A percentile compares a stretch with the other conserved stretches of the same genome.
Conservation (phyloP, 2,113 vertebrate genomes). For the Gasterosteus aculeatus region DNA sequence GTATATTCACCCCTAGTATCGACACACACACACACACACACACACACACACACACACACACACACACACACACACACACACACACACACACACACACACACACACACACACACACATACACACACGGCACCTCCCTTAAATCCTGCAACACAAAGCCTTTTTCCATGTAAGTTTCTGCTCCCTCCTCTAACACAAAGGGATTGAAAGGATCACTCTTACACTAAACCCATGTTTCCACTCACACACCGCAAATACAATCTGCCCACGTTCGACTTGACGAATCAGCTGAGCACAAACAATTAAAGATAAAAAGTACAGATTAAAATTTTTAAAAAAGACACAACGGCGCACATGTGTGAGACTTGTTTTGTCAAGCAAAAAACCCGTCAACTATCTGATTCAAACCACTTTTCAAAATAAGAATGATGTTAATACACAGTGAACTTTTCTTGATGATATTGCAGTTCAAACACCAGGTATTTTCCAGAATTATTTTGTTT, state of each 20-base stretch:
- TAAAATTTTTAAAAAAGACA: neutral
- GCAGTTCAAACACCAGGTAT: neutral
- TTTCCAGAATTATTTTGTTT: neutral
- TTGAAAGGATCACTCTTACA: too few species aligned
- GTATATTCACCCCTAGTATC: slow-evolving; percentile 16
- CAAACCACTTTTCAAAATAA: neutral
- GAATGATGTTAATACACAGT: neutral
- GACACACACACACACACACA: slow-evolving; percentile 13
- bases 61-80: slow-evolving; percentile 12
- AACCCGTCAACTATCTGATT: neutral
- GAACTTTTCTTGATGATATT: neutral
- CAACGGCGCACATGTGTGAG: neutral
- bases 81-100: too few species aligned
- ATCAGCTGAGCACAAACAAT: neutral
- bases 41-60: neutral
- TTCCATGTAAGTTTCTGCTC: slow-evolving; percentile 25
- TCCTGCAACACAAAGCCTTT: slow-evolving; percentile 35
- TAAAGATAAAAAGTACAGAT: neutral
- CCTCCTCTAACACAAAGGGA: slow-evolving; percentile 15
- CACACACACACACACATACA: slow-evolving; percentile 6
- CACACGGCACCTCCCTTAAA: slow-evolving; percentile 8
- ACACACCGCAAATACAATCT: neutral
- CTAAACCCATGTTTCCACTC: too few species aligned
- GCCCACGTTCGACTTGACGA: neutral
- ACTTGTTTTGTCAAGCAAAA: slow-evolving; percentile 3